A percentile compares a stretch with the other conserved stretches of the same genome.
phyloP scores from a whole-genome alignment of 2,797 vertebrate species.

The Sebastes hubbsi region DNA sequence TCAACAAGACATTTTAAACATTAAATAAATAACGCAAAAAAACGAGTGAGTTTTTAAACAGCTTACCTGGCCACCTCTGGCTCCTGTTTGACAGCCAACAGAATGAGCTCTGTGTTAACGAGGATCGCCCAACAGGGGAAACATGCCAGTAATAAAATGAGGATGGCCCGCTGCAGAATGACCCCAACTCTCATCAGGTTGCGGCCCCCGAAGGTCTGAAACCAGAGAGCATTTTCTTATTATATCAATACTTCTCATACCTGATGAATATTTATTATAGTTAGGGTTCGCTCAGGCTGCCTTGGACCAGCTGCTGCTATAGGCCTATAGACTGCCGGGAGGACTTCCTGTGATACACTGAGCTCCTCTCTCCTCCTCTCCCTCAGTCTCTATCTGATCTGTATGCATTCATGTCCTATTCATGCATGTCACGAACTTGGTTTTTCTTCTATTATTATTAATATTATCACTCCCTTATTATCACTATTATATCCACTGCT shows the following conservation, averaged over 20 bases:
- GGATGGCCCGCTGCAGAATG: constrained; percentile 84
- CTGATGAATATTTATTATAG: neutral
- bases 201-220: constrained; percentile 85
- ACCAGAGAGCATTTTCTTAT: neutral
- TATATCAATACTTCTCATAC: neutral
- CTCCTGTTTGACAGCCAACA: constrained; percentile 84
- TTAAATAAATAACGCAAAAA: neutral
- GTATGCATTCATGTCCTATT: too few species aligned
- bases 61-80: constrained; percentile 87
- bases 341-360: too few species aligned
- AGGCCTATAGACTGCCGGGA: too few species aligned
- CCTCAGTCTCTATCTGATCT: too few species aligned
- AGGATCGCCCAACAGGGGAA: constrained; percentile 93
- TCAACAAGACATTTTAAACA: neutral
- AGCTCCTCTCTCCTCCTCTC: too few species aligned
- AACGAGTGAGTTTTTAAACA: accelerated
- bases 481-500: too few species aligned
- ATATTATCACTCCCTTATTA: too few species aligned
- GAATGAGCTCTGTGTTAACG: constrained; percentile 87
- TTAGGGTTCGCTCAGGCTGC: too few species aligned
- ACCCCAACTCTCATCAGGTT: constrained; percentile 87
- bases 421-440: too few species aligned
- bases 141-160: constrained; percentile 88
- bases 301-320: too few species aligned
- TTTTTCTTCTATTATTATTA: too few species aligned